phyloP scores from a whole-genome alignment of 53 echinoderm and acorn worm genomes.

The Hippasteria phrygiana region DNA sequence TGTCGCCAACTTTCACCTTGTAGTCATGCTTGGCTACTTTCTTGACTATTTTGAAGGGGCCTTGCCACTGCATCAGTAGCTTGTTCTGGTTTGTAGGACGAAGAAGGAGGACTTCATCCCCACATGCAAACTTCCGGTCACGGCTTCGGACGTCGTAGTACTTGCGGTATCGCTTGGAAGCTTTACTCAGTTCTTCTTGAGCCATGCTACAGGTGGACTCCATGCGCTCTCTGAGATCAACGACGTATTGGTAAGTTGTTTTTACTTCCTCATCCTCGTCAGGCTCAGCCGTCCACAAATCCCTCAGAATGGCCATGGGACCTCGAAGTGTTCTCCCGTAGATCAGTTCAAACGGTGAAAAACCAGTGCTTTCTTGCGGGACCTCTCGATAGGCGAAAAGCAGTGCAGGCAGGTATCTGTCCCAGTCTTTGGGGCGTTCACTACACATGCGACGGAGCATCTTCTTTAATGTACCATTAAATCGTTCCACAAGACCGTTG shows the following conservation, averaged over 20 bases:
- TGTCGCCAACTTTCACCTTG: conserved; percentile 32
- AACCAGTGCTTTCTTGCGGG: conserved; percentile 65
- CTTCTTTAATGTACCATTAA: too few relatives aligned
- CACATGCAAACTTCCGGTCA: conserved; percentile 32
- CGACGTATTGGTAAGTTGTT: conserved; percentile 65
- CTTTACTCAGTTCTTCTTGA: conserved; percentile 62
- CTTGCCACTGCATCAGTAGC: conserved; percentile 73
- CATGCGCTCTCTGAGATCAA: conserved; percentile 54
- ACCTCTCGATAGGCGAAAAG: conserved; percentile 65
- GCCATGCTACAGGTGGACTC: conserved; percentile 67
- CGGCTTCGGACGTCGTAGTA: conserved; percentile 67
- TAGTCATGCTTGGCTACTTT: conserved; percentile 55
- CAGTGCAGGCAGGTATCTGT: conserved; percentile 49
- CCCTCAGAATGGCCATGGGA: conserved; percentile 56
- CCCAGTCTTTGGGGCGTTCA: too few relatives aligned
- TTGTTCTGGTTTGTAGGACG: conserved; percentile 71
- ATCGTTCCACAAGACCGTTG: too few relatives aligned
- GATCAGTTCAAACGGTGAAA: conserved; percentile 66
- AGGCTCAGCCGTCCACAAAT: conserved; percentile 43
- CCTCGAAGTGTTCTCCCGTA: conserved; percentile 68
- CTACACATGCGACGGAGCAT: conserved; percentile 60
- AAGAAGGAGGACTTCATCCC: conserved; percentile 59
- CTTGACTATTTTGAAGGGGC: conserved; percentile 59
- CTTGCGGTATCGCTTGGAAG: conserved; percentile 51
- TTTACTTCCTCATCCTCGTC: conserved; percentile 48